Evolutionary conservation across 53 echinoderm and acorn worm genomes (phyloP).

Genomic region (Patiria pectinifera): DNA sequence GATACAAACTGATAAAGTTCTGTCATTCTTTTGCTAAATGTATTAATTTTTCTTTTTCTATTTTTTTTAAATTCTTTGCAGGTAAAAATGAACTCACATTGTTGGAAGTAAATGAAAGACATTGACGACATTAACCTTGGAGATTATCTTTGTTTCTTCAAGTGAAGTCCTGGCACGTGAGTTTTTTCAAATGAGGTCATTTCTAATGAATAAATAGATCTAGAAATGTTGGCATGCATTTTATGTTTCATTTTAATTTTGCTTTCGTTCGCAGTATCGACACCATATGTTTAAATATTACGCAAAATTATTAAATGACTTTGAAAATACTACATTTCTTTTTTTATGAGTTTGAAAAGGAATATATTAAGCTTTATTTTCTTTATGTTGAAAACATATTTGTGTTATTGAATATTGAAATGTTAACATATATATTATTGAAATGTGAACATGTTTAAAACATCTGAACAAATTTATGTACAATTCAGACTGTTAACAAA

Average conservation of each 20-base stretch:
- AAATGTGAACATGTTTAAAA: too few relatives aligned
- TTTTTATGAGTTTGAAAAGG: not conserved
- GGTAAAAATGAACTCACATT: conserved; percentile 4
- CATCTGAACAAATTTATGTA: too few relatives aligned
- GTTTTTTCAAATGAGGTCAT: not conserved
- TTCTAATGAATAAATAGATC: not conserved
- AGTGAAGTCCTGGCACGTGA: not conserved
- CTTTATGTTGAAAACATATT: not conserved
- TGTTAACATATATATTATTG: not conserved
- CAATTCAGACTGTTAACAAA: too few relatives aligned
- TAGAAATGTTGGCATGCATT: not conserved
- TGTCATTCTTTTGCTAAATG: too few relatives aligned
- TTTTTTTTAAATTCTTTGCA: not conserved
- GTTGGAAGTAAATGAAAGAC: conserved; percentile 1
- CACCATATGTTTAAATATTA: not conserved
- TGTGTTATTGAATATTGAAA: not conserved
- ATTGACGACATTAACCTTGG: not conserved
- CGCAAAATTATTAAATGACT: not conserved
- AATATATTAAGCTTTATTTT: not conserved
- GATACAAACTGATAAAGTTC: too few relatives aligned
- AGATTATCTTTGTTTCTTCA: not conserved
- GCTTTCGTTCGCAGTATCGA: not conserved
- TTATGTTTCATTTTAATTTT: not conserved
- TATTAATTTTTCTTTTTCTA: too few relatives aligned
- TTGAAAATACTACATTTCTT: not conserved